These are phyloP conservation scores for Sterrhoptilus dennistouni DNA, from an alignment of 2,113 vertebrate species.

Conservation along the genomic window DNA sequence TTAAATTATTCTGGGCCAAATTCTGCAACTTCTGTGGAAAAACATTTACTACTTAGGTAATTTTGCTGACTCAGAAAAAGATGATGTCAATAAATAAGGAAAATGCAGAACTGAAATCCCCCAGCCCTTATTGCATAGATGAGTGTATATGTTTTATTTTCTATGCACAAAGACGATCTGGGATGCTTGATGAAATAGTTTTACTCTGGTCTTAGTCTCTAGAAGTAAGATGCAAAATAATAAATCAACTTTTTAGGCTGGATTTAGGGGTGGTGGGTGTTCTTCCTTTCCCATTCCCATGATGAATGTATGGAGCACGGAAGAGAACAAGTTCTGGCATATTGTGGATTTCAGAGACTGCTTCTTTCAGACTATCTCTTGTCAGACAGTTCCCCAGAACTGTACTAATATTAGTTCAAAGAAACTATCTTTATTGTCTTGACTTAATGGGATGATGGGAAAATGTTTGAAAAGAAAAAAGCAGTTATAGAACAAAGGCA, in stretches of 20 bases:
- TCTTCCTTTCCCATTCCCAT: not conserved
- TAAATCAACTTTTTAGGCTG: not conserved
- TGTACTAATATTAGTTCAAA: constrained; percentile 41
- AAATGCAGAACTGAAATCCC: not conserved
- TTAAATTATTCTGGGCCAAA: not conserved
- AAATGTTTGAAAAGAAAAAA: constrained; percentile 30
- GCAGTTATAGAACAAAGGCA: not conserved
- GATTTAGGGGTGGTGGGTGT: not conserved
- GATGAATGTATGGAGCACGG: not conserved
- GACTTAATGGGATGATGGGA: constrained; percentile 6
- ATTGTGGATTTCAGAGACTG: not conserved
- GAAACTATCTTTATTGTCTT: not conserved
- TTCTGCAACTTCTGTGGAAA: not conserved
- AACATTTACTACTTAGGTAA: not conserved
- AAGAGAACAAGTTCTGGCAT: not conserved
- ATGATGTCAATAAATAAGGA: not conserved
- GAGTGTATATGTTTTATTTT: not conserved
- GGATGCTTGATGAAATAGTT: not conserved
- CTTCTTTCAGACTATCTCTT: not conserved
- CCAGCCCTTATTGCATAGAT: not conserved
- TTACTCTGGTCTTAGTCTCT: not conserved
- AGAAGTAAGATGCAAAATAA: not conserved
- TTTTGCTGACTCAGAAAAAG: not conserved
- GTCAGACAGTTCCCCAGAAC: constrained; percentile 1
- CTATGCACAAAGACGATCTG: not conserved